phyloP scores from a whole-genome alignment of 2,797 vertebrate genomes.

The Enteromius treurensis region DNA sequence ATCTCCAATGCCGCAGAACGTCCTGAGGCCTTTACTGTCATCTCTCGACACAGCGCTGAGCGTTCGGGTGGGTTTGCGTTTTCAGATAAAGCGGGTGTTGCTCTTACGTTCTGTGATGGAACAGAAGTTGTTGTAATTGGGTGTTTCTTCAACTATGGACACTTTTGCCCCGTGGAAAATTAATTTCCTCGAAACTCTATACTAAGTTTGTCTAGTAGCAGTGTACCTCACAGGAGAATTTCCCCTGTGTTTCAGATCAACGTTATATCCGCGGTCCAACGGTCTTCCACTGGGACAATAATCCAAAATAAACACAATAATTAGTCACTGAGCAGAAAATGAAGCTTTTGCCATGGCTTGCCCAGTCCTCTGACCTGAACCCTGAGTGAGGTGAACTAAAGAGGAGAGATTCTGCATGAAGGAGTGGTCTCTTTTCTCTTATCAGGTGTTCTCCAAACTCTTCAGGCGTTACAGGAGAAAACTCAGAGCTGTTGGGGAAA shows the following conservation, averaged over 20 bases:
- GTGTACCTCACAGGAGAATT: not conserved
- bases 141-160: constrained; percentile 18
- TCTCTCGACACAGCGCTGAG: constrained; percentile 2
- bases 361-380: no score
- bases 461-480: no score
- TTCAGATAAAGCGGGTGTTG: constrained; percentile 19
- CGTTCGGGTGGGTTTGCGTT: constrained; percentile 30
- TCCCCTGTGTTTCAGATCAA: not conserved
- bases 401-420: no score
- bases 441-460: no score
- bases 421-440: no score
- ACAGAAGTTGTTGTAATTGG: constrained; percentile 33
- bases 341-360: no score
- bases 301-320: no score
- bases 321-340: no score
- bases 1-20: constrained; percentile 40
- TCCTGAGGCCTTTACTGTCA: constrained; percentile 26
- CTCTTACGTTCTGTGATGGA: constrained; percentile 10
- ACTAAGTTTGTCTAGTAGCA: not conserved
- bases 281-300: no score
- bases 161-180: constrained; percentile 24
- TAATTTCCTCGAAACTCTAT: not conserved
- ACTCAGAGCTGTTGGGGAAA: no score
- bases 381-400: no score
- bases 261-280: no score